A percentile compares a stretch with the other conserved stretches of the same genome.
Evolutionary conservation across 2,797 vertebrate species (phyloP).

Genomic region (Syngnathus acus): DNA sequence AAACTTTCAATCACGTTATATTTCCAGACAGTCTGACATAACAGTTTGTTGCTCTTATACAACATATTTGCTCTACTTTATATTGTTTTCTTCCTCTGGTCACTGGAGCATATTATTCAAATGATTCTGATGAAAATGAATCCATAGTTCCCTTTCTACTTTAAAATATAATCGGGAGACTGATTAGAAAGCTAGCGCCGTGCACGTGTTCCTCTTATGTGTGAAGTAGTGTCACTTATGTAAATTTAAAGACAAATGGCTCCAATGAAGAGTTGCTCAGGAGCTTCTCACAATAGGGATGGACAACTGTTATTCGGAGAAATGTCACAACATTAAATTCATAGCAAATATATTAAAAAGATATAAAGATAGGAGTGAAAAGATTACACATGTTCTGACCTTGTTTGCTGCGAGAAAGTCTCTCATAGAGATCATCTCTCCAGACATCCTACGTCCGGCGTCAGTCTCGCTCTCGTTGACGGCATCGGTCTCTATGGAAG

Average conservation of each 20-base stretch:
- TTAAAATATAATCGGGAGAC: not conserved
- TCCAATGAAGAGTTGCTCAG: not conserved
- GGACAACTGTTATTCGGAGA: not conserved
- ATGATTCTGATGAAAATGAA: not conserved
- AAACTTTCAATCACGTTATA: not conserved
- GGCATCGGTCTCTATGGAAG: conserved; percentile 81
- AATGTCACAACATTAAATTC: not conserved
- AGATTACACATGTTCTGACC: conserved; percentile 47
- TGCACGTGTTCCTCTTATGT: not conserved
- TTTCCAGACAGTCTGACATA: not conserved
- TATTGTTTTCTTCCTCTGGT: not conserved
- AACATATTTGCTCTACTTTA: not conserved
- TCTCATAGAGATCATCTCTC: conserved; percentile 93
- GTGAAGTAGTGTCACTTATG: not conserved
- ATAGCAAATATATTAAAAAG: too few relatives aligned
- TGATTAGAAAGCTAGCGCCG: not conserved
- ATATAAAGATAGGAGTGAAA: not conserved
- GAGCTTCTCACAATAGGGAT: not conserved
- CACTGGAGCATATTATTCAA: not conserved
- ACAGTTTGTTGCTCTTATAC: not conserved
- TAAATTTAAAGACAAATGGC: conserved; percentile 3
- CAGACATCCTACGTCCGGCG: conserved; percentile 79
- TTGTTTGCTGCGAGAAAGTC: conserved; percentile 89
- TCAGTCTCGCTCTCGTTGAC: conserved; percentile 84
- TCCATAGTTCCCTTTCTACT: not conserved